Base-by-base conservation (phyloP, 1,140 invertebrate species). In the Nasonia vitripennis region DNA sequence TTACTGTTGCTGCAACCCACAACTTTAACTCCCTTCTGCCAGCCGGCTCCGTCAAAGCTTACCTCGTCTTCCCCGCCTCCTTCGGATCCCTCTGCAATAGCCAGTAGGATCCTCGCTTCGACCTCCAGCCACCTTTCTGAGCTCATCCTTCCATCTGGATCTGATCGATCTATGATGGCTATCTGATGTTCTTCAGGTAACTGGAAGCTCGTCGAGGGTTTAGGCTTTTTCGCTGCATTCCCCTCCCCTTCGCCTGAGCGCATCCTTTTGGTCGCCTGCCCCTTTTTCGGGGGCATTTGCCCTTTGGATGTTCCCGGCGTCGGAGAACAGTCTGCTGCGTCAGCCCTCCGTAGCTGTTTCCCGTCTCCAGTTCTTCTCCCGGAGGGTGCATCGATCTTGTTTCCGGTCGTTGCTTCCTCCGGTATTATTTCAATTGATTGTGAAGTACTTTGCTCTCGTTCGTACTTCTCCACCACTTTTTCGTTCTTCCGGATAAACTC, bases 21-120 rank as follows among this genome's bases (percentile, higher is more conserved):
- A 11, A 79, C 45, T 10, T 62, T 79, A 45, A 79, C 75, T 23
- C 78, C 45, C 51, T 79, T 79, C 78, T 79, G 2, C 78, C 78
- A 79, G 48, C 78, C 78, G 14, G 48, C 78, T 23, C 78, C 78
- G n/a, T 79, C 48, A 45, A 62, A 79, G 20, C 23, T 62, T 12
- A 79, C 23, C 45, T 79, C 78, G 6, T 71, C 27, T 9, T 31
- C 70, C 0, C 67, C 7, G 41, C 37, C 41, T 12, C n/a, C 75
- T 14, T 78, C 75, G 4, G 37, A 17, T 31, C 20, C 14, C 11
- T 27, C 45, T n/a, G 31, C 70, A 0, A 71, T 71, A 31, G 70
- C 70, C 23, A 34, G 0, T n/a, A 71, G 70, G 2, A 71, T 71
- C 27, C 70, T 31, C 31, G n/a, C 7, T 23, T 71, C 70, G 0